phyloP scores from a whole-genome alignment of 2,113 vertebrate species.

The Hepsetus odoe region DNA sequence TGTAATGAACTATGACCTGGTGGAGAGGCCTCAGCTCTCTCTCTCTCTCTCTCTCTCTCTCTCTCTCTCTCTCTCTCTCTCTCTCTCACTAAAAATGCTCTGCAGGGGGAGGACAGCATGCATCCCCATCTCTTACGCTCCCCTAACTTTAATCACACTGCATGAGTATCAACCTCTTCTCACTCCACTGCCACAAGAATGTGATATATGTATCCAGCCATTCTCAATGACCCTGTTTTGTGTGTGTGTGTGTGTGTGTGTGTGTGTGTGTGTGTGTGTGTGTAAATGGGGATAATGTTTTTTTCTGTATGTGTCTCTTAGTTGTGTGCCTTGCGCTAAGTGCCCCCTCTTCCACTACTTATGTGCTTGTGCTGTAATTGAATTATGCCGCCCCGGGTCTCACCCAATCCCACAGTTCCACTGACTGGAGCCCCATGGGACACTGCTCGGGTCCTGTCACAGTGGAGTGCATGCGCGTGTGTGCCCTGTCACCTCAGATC shows the following conservation, averaged over 20 bases:
- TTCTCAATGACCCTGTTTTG: slow-evolving; percentile 11
- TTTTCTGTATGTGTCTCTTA: slow-evolving; percentile 20
- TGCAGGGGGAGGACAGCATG: slow-evolving; percentile 40
- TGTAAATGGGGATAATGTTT: slow-evolving; percentile 18
- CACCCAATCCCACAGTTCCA: slow-evolving; percentile 32
- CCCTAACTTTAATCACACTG: slow-evolving; percentile 43
- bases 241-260: background rate
- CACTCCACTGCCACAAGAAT: slow-evolving; percentile 41
- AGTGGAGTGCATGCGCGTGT: background rate
- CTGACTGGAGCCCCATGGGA: slow-evolving; percentile 41
- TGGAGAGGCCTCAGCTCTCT: too few species aligned
- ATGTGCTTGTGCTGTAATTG: slow-evolving; percentile 65
- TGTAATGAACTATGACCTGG: too few species aligned
- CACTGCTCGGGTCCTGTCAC: slow-evolving; percentile 57
- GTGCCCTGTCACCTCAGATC: slow-evolving; percentile 36
- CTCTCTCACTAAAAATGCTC: slow-evolving; percentile 36
- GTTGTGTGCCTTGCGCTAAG: slow-evolving; percentile 35
- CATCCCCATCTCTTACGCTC: slow-evolving; percentile 43
- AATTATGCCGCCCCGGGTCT: slow-evolving; percentile 66
- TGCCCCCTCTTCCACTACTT: slow-evolving; percentile 23
- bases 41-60: background rate
- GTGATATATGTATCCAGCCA: slow-evolving; percentile 35
- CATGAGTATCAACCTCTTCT: slow-evolving; percentile 43
- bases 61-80: slow-evolving; percentile 11
- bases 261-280: slow-evolving; percentile 1